Evolutionary conservation across 2,113 vertebrate species (phyloP), one percentile per base, ranked within the genome.

Genomic region (Tachycineta bicolor): DNA sequence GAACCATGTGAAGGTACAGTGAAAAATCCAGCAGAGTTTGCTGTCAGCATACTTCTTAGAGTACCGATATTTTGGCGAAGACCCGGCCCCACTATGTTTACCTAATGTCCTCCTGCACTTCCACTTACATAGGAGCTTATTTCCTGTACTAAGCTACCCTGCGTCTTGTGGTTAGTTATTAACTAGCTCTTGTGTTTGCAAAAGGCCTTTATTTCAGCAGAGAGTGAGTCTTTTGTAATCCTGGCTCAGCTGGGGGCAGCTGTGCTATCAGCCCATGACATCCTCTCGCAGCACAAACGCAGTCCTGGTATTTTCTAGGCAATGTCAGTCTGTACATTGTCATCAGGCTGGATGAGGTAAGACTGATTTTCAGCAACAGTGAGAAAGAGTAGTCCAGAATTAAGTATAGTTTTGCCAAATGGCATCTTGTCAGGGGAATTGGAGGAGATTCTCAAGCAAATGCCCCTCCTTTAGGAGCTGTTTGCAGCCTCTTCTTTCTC

Each of bases 221-320:
- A 78, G 89, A 31, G 56, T 2, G 8, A 33, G 43, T 73, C 18
- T 82, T 87, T 14, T 73, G 70, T 89, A 68, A 75, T 59, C 46
- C 41, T 73, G 0, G 0, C 73, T 52, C 28, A 9, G n/a, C 31
- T 33, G 0, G 0, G 83, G 28, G n/a, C 60, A 75, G 65, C 58
- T 89, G 16, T 87, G 74, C 41, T 46, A 23, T 52, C 41, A 82
- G 76, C 39, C 2, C 0, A 5, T 28, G 46, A 55, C 33, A 37
- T 58, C 63, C 33, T 82, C 39, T 52, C 2, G 7, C 29, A 83
- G 53, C 1, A 15, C 50, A 39, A 83, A 44, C 5, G 2, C 11
- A 7, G 10, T 5, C 4, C 0, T 86, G 41, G 3, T 19, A 6
- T 58, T 76, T 87, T 14, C 37, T 73, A 52, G 29, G 29, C 22